phyloP scores from a whole-genome alignment of 2,888 invertebrate species.

The Bhutanitis thaidina region DNA sequence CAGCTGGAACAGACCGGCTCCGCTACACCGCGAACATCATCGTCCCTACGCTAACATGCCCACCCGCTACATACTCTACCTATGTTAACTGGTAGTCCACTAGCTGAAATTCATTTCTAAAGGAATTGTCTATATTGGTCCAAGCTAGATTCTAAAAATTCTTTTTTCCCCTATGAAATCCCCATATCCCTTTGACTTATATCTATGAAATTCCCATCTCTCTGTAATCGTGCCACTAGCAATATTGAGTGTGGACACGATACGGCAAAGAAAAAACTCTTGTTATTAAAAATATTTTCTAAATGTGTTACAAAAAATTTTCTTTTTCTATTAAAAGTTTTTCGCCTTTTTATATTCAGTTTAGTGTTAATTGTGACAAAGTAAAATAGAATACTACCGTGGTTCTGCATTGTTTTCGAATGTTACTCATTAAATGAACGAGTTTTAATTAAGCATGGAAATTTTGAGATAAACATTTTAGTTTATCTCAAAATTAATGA shows the following conservation, averaged over 20 bases:
- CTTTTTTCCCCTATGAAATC: no score
- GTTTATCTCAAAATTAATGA: slow-evolving; percentile 23
- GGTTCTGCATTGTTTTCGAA: neutral
- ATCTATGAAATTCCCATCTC: neutral
- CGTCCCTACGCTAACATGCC: slow-evolving; percentile 17
- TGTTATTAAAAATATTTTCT: no score
- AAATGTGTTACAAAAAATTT: no score
- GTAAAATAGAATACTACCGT: neutral
- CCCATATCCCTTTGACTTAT: no score
- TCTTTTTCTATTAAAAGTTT: no score
- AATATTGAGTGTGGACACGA: neutral
- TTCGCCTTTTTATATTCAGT: no score
- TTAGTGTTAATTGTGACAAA: no score
- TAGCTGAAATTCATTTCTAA: no score
- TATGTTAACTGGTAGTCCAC: neutral
- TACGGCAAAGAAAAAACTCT: no score
- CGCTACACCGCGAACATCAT: slow-evolving; percentile 32
- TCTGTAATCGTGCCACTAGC: no score
- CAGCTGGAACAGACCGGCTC: slow-evolving; percentile 69
- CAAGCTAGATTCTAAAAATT: no score
- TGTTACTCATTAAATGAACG: slow-evolving; percentile 5
- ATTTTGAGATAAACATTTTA: slow-evolving; percentile 25
- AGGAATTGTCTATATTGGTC: no score
- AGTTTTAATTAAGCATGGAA: slow-evolving; percentile 12
- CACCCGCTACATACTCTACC: slow-evolving; percentile 3